Percentiles rank a stretch among this genome's conserved stretches.
Evolutionary conservation across 2,797 vertebrate genomes (phyloP).

Genomic region (Coreius guichenoti): DNA sequence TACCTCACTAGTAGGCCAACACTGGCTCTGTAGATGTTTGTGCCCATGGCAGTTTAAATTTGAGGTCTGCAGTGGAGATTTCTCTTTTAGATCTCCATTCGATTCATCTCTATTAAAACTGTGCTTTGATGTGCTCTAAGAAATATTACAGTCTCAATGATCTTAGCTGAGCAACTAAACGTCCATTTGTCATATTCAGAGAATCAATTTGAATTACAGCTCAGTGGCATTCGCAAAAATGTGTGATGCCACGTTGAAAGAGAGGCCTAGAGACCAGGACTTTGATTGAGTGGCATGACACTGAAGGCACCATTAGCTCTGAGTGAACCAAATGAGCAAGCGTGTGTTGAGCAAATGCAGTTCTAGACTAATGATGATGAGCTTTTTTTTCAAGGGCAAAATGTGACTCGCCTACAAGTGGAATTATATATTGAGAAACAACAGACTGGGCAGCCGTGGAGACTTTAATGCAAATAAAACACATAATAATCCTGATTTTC

Average conservation of each 20-base stretch:
- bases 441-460: background rate
- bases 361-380: constrained; percentile 62
- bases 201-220: constrained; percentile 50
- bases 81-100: constrained; percentile 22
- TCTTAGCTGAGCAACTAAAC: constrained; percentile 39
- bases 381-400: constrained; percentile 53
- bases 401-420: constrained; percentile 46
- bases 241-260: constrained; percentile 40
- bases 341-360: constrained; percentile 47
- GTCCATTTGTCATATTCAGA: constrained; percentile 40
- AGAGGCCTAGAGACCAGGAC: constrained; percentile 51
- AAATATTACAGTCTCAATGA: constrained; percentile 40
- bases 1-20: constrained; percentile 17
- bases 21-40: constrained; percentile 38
- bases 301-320: constrained; percentile 55
- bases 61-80: constrained; percentile 5
- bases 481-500: background rate
- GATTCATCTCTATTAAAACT: constrained; percentile 47
- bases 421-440: constrained; percentile 48
- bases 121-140: constrained; percentile 30
- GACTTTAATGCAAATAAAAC: background rate
- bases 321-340: constrained; percentile 57
- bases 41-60: constrained; percentile 26
- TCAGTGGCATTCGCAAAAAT: constrained; percentile 40
- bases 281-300: constrained; percentile 56